These are phyloP conservation scores for Morpho deidamia DNA, from an alignment of 2,888 invertebrate species.

Conservation along the genomic window DNA sequence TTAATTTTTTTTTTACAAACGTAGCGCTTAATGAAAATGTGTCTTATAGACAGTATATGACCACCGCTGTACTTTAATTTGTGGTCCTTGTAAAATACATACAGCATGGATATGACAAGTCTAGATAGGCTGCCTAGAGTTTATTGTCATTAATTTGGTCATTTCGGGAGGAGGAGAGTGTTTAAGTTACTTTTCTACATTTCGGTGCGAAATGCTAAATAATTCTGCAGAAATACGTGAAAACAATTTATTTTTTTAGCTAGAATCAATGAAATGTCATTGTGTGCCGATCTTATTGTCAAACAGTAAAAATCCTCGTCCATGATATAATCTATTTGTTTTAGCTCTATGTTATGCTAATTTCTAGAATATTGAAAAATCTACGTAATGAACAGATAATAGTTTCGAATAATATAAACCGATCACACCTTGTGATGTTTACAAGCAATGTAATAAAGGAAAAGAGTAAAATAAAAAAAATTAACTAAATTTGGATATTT, in stretches of 20 bases:
- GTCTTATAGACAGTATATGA: background rate
- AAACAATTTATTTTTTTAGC: background rate
- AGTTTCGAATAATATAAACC: conserved; percentile 55
- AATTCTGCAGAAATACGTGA: background rate
- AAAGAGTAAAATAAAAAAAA: conserved; percentile 55
- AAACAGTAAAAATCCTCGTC: conserved; percentile 41
- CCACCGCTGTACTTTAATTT: conserved; percentile 28
- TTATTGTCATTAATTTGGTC: conserved; percentile 76
- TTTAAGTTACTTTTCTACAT: conserved; percentile 27
- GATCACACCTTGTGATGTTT: conserved; percentile 68
- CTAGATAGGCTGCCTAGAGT: conserved; percentile 66
- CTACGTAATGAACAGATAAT: conserved; percentile 42
- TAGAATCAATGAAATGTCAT: conserved; percentile 24
- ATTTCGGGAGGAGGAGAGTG: conserved; percentile 50
- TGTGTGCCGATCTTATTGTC: conserved; percentile 31
- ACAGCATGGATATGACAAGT: conserved; percentile 46
- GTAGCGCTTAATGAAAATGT: background rate
- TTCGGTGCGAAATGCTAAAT: conserved; percentile 16
- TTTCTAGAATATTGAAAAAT: conserved; percentile 40
- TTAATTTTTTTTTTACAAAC: background rate
- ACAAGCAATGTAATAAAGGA: conserved; percentile 57
- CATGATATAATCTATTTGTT: conserved; percentile 38
- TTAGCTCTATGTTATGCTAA: conserved; percentile 29
- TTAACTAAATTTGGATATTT: conserved; percentile 78
- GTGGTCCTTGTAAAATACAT: conserved; percentile 15